Percentiles rank a stretch among this genome's conserved stretches.
phyloP scores from a whole-genome alignment of 2,888 invertebrate genomes.

The Eupithecia dodoneata region DNA sequence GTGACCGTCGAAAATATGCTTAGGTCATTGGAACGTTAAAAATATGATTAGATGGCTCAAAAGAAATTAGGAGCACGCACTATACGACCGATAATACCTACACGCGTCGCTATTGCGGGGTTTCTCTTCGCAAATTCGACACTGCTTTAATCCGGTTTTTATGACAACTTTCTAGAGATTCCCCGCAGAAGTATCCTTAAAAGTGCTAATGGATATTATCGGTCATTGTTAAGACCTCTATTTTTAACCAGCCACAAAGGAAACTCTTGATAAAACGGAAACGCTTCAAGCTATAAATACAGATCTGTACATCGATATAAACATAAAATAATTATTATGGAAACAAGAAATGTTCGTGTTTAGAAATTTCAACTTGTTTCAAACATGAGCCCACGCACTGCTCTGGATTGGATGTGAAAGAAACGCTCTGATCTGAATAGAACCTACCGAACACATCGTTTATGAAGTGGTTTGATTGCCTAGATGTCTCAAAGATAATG shows the following conservation, averaged over 20 bases:
- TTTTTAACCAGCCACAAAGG: neutral
- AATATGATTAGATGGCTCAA: slow-evolving; percentile 12
- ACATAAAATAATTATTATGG: slow-evolving; percentile 21
- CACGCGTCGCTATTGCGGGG: slow-evolving; percentile 53
- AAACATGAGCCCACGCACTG: slow-evolving; percentile 23
- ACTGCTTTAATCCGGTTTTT: slow-evolving; percentile 70
- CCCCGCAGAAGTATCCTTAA: slow-evolving; percentile 69
- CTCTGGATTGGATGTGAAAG: slow-evolving; percentile 6
- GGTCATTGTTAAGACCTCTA: slow-evolving; percentile 40
- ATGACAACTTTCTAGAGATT: slow-evolving; percentile 79
- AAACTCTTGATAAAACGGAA: slow-evolving; percentile 11
- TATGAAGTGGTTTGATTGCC: slow-evolving; percentile 21
- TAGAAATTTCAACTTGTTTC: slow-evolving; percentile 19
- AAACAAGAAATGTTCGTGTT: slow-evolving; percentile 20
- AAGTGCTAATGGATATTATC: slow-evolving; percentile 75
- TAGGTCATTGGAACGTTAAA: slow-evolving; percentile 1
- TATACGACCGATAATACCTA: slow-evolving; percentile 24
- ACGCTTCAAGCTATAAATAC: slow-evolving; percentile 12
- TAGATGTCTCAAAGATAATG: slow-evolving; percentile 35
- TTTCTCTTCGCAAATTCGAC: slow-evolving; percentile 66
- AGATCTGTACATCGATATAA: slow-evolving; percentile 4
- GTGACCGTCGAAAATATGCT: neutral
- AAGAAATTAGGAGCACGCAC: slow-evolving; percentile 47
- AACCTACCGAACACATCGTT: slow-evolving; percentile 5
- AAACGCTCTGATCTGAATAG: neutral